A percentile compares a stretch with the other conserved stretches of the same genome.
Conservation (phyloP, 2,888 invertebrate species). For the Drosophila cognata region DNA sequence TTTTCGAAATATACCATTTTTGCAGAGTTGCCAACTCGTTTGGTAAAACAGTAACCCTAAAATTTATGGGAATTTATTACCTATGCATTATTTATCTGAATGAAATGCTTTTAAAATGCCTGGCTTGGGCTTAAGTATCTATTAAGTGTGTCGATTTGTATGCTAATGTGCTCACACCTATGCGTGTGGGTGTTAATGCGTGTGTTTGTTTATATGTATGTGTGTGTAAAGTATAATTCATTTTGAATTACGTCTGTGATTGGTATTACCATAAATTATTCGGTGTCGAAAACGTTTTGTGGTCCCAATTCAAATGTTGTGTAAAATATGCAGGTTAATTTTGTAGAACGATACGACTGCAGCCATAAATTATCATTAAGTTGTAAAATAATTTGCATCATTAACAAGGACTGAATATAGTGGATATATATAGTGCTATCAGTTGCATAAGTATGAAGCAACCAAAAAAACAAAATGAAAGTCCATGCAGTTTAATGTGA, state of each 20-base stretch:
- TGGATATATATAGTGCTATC: conserved; percentile 23
- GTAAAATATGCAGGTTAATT: conserved; percentile 64
- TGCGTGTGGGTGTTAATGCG: not conserved
- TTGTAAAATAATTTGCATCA: conserved; percentile 57
- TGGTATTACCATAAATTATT: conserved; percentile 69
- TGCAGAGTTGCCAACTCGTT: conserved; percentile 10
- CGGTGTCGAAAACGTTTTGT: conserved; percentile 64
- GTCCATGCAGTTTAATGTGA: conserved; percentile 31
- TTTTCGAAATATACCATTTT: not conserved
- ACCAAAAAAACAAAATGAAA: not conserved
- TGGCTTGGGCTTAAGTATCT: conserved; percentile 52
- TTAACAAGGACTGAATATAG: conserved; percentile 26
- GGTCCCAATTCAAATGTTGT: conserved; percentile 62
- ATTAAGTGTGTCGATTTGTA: conserved; percentile 57
- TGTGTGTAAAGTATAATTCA: conserved; percentile 48
- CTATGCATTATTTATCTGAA: conserved; percentile 49
- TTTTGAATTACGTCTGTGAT: conserved; percentile 57
- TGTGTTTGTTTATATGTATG: conserved; percentile 12
- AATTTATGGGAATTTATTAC: conserved; percentile 55
- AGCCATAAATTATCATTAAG: conserved; percentile 71
- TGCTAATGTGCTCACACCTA: conserved; percentile 46
- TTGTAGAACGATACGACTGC: conserved; percentile 42
- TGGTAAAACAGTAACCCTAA: conserved; percentile 7
- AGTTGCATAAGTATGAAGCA: conserved; percentile 5
- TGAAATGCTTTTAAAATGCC: conserved; percentile 21